phyloP scores from a whole-genome alignment of 2,888 invertebrate genomes.

The Heteromyza rotundicornis region DNA sequence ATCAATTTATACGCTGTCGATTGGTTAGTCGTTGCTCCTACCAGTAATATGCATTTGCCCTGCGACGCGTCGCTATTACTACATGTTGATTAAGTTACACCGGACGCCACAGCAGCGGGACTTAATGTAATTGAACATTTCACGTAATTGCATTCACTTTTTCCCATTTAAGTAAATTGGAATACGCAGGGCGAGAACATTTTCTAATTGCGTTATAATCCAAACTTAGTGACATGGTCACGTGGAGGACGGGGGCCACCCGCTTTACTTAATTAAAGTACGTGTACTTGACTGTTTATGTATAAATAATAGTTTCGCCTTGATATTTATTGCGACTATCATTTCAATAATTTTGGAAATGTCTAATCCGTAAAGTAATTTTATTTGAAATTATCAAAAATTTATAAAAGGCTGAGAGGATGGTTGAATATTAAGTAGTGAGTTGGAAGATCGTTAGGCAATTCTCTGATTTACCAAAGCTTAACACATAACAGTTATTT shows the following conservation, averaged over 20 bases:
- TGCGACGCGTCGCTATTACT: neutral
- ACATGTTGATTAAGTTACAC: neutral
- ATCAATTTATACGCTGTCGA: conserved; percentile 38
- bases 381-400: too few relatives aligned
- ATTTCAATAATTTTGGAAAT: too few relatives aligned
- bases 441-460: too few relatives aligned
- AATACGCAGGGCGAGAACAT: neutral
- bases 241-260: neutral
- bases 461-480: too few relatives aligned
- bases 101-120: neutral
- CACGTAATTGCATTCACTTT: neutral
- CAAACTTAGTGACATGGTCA: neutral
- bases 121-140: conserved; percentile 6
- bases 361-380: too few relatives aligned
- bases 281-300: too few relatives aligned
- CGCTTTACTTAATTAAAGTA: too few relatives aligned
- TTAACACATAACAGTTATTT: too few relatives aligned
- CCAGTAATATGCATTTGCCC: neutral
- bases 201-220: neutral
- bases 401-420: too few relatives aligned
- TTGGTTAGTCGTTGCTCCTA: neutral
- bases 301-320: too few relatives aligned
- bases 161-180: neutral
- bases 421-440: too few relatives aligned
- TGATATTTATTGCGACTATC: too few relatives aligned